Evolutionary conservation across 2,797 vertebrate species (phyloP).

Genomic region (Syndactyla subalaris): DNA sequence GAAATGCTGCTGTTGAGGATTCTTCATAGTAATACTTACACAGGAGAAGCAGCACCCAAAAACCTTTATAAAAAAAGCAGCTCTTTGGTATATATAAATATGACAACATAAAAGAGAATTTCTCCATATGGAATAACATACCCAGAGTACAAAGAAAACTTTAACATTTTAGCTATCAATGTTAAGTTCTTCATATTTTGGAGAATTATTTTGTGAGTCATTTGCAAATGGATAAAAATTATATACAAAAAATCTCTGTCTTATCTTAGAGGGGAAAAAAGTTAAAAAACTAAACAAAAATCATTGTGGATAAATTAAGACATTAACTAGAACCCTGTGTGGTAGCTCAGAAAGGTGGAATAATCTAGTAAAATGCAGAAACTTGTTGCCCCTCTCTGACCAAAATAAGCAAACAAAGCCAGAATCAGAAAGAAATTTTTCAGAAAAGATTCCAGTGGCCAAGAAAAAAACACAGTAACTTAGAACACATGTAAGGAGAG

Average conservation of each 20-base stretch:
- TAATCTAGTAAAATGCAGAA: not conserved
- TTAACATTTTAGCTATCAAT: not conserved
- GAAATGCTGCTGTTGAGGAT: not conserved
- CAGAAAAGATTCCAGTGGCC: not conserved
- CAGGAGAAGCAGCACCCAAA: not conserved
- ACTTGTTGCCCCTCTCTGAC: not conserved
- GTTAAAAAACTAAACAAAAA: not conserved
- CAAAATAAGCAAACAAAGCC: not conserved
- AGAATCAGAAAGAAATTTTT: not conserved
- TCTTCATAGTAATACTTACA: not conserved
- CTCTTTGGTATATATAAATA: not conserved
- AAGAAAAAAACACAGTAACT: not conserved
- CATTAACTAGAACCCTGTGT: not conserved
- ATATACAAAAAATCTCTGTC: not conserved
- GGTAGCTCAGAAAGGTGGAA: not conserved
- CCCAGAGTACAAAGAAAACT: not conserved
- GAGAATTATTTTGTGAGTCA: not conserved
- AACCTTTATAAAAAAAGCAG: not conserved
- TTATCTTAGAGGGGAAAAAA: not conserved
- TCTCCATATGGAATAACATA: not conserved
- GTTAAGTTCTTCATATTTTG: not conserved
- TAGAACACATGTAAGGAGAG: not conserved
- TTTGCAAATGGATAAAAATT: not conserved
- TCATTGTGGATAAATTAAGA: not conserved
- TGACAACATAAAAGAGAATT: not conserved